These are phyloP conservation scores for Stomorhina lunata DNA, from an alignment of 2,888 invertebrate species.

Conservation along the genomic window DNA sequence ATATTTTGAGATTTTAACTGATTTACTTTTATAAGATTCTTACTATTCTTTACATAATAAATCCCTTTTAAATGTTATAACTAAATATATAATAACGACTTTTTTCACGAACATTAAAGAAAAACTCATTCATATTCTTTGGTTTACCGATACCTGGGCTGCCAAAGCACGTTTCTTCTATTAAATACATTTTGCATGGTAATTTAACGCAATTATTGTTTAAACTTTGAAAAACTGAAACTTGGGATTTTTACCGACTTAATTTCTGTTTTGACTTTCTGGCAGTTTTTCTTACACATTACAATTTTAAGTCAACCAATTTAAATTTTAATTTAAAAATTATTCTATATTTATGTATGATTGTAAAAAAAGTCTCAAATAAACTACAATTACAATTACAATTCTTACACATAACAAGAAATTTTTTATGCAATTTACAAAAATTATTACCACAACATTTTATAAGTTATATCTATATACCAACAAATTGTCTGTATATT, in stretches of 20 bases:
- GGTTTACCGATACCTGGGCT: neutral
- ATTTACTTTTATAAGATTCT: constrained; percentile 17
- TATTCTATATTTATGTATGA: no score
- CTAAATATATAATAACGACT: constrained; percentile 7
- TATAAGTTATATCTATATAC: neutral
- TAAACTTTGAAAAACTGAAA: constrained; percentile 5
- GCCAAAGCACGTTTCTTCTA: constrained; percentile 56
- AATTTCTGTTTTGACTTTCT: neutral
- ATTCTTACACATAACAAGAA: no score
- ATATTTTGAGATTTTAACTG: constrained; percentile 12
- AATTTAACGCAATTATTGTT: constrained; percentile 67
- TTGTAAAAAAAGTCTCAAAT: no score
- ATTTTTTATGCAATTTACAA: constrained; percentile 45
- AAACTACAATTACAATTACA: no score
- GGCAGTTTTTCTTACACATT: constrained; percentile 10
- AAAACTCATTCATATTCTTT: neutral
- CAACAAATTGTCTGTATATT: neutral
- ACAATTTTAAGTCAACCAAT: no score
- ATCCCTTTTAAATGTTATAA: constrained; percentile 27
- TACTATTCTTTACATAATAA: constrained; percentile 26
- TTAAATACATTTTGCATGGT: constrained; percentile 68
- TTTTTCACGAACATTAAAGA: constrained; percentile 8
- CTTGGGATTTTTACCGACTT: constrained; percentile 44
- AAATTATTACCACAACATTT: constrained; percentile 19
- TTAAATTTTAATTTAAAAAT: no score